Evolutionary conservation across 2,797 vertebrate genomes (phyloP).

Genomic region (Pipistrellus nathusii): DNA sequence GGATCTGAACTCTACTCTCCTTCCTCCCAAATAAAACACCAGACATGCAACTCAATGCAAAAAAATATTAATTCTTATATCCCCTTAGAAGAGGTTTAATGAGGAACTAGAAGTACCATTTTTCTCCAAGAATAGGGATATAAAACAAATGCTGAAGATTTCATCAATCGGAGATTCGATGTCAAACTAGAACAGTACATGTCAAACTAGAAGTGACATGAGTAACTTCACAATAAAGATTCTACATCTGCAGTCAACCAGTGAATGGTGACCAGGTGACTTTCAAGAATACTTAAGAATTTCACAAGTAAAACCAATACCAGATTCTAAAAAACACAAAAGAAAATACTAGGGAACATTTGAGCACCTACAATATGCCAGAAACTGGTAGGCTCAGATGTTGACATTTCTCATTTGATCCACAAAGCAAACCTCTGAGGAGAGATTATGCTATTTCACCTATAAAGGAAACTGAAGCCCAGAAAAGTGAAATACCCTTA

Average conservation of each 20-base stretch:
- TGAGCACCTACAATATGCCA: background rate
- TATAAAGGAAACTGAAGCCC: background rate
- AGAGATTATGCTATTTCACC: background rate
- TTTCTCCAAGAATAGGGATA: conserved; percentile 41
- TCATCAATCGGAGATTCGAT: conserved; percentile 27
- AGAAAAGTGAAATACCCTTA: background rate
- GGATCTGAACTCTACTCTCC: conserved; percentile 5
- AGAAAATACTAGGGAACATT: background rate
- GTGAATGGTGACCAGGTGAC: background rate
- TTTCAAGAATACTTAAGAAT: conserved; percentile 15
- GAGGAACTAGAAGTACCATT: conserved; percentile 10
- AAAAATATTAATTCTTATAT: conserved; percentile 57
- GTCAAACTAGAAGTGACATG: conserved; percentile 30
- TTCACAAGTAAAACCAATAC: background rate
- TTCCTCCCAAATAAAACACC: conserved; percentile 44
- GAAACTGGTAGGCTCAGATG: background rate
- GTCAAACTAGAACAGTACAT: conserved; percentile 23
- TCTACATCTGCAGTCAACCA: background rate
- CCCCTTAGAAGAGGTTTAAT: conserved; percentile 11
- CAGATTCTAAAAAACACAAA: conserved; percentile 12
- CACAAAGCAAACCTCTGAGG: background rate
- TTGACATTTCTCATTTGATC: background rate
- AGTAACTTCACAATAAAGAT: background rate
- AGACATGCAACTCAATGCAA: conserved; percentile 44
- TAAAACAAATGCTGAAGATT: conserved; percentile 28